Evolutionary conservation across 92 coral and sea anemone genomes (phyloP).

Genomic region (Zoanthus sociatus): DNA sequence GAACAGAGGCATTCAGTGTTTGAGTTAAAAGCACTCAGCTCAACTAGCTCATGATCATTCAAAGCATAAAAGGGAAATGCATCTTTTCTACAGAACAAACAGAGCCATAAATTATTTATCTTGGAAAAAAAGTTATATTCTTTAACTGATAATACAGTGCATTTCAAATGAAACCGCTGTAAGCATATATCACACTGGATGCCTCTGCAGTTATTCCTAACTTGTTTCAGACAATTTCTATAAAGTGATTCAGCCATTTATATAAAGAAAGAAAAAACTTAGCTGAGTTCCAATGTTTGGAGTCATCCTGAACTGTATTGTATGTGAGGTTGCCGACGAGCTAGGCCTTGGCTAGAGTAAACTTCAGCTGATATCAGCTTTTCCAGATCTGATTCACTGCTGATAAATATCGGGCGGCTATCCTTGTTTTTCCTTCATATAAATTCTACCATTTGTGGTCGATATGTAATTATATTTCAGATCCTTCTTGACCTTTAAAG

Average conservation of each 20-base stretch:
- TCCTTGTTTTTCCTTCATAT: neutral
- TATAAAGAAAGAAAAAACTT: no score
- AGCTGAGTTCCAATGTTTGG: slow-evolving; percentile 43
- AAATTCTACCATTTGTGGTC: slow-evolving; percentile 42
- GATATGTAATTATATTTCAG: slow-evolving; percentile 37
- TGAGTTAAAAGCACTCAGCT: no score
- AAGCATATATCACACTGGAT: no score
- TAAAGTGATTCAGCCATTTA: slow-evolving; percentile 1
- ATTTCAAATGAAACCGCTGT: neutral
- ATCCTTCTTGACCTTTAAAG: slow-evolving; percentile 47
- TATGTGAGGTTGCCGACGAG: neutral
- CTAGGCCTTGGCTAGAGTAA: slow-evolving; percentile 3
- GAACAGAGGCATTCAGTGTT: no score
- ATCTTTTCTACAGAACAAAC: slow-evolving; percentile 32
- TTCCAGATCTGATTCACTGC: no score
- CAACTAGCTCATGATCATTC: slow-evolving; percentile 40
- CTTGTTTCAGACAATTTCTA: slow-evolving; percentile 22
- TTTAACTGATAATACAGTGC: neutral
- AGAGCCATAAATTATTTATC: slow-evolving; percentile 50
- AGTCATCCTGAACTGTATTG: neutral
- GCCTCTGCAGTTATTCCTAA: no score
- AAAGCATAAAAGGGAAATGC: slow-evolving; percentile 46
- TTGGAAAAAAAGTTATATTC: neutral
- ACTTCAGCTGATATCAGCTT: no score
- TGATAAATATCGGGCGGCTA: no score